These are phyloP conservation scores for Chloroceryle amazona DNA, from an alignment of 2,797 vertebrate species.

Conservation along the genomic window DNA sequence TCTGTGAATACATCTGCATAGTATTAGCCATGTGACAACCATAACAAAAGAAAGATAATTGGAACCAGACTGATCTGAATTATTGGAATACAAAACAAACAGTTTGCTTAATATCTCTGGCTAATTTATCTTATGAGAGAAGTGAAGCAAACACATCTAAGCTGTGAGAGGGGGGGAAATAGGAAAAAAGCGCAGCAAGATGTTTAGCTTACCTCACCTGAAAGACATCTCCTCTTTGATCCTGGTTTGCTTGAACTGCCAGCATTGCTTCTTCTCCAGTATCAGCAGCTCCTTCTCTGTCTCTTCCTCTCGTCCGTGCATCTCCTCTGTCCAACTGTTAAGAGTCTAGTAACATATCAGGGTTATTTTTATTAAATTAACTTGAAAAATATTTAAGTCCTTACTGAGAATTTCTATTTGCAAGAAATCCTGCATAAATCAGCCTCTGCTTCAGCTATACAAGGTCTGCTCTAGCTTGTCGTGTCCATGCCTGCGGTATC, in stretches of 20 bases:
- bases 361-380: not conserved
- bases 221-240: conserved; percentile 19
- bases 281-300: not conserved
- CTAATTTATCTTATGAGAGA: not conserved
- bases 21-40: not conserved
- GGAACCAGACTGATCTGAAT: not conserved
- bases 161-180: not conserved
- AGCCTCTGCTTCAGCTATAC: not conserved
- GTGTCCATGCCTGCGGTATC: not conserved
- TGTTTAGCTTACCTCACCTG: conserved; percentile 28
- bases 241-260: not conserved
- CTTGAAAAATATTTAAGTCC: not conserved
- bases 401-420: not conserved
- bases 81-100: conserved; percentile 20
- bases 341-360: not conserved
- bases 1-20: conserved; percentile 6
- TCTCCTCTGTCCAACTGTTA: not conserved
- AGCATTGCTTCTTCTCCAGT: not conserved
- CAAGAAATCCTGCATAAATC: not conserved
- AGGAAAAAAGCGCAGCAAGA: not conserved
- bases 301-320: not conserved
- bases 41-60: conserved; percentile 33
- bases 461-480: not conserved
- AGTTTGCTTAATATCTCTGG: conserved; percentile 18
- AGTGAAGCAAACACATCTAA: conserved; percentile 4